Evolutionary conservation across 1,140 invertebrate species (phyloP).

Genomic region (Lucilia cuprina): DNA sequence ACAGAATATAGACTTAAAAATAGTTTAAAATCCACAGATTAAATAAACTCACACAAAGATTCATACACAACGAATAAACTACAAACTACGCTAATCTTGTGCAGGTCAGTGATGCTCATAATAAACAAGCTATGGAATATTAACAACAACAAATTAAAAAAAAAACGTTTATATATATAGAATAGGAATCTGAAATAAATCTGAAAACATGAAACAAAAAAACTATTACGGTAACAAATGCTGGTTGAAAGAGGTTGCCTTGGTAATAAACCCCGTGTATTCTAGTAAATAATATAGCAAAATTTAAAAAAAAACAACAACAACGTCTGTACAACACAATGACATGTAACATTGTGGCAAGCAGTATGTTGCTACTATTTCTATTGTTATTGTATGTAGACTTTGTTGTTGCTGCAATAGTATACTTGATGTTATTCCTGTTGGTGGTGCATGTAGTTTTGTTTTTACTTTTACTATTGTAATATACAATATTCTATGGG

Average conservation of each 20-base stretch:
- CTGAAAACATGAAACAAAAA: conserved; percentile 22
- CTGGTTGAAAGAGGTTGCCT: conserved; percentile 16
- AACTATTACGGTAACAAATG: conserved; percentile 26
- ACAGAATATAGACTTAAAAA: conserved; percentile 1
- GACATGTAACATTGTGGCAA: conserved; percentile 30
- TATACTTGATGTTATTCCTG: not conserved
- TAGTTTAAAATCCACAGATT: conserved; percentile 26
- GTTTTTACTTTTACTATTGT: not conserved
- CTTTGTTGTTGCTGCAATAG: not conserved
- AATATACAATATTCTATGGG: conserved; percentile 30
- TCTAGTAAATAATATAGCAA: not conserved
- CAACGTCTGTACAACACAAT: not conserved
- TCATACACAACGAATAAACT: not conserved
- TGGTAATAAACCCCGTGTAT: conserved; percentile 25
- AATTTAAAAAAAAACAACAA: not conserved
- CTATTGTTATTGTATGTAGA: no score
- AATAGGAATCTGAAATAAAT: not conserved
- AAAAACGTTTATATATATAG: not conserved
- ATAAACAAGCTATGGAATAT: conserved; percentile 21
- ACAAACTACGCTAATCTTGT: conserved; percentile 24
- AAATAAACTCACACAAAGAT: not conserved
- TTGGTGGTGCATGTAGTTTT: not conserved
- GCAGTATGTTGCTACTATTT: not conserved
- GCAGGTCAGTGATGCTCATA: conserved; percentile 33
- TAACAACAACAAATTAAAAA: not conserved